These are phyloP conservation scores for Lamellibrachia satsuma DNA, from an alignment of 2,888 invertebrate genomes.

Conservation along the genomic window DNA sequence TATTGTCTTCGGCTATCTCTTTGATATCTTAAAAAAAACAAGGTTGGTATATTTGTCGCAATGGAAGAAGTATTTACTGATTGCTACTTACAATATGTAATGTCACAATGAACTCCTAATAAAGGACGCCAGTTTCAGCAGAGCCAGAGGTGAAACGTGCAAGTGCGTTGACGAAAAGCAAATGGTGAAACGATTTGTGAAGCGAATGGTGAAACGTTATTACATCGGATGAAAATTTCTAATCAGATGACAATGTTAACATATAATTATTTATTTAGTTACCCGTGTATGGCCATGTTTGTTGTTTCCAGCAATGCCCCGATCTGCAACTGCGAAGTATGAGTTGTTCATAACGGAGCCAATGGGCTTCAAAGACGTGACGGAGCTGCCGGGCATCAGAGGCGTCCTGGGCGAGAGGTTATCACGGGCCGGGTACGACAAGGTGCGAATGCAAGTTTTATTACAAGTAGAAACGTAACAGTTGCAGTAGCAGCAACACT, in stretches of 20 bases:
- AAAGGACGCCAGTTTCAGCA: background rate
- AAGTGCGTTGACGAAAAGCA: background rate
- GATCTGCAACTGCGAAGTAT: background rate
- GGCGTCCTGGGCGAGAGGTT: constrained; percentile 89
- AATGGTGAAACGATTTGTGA: background rate
- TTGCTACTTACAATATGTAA: too few relatives aligned
- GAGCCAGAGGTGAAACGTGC: background rate
- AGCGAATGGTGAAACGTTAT: background rate
- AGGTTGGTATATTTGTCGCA: background rate
- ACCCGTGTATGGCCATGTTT: background rate
- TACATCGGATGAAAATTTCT: background rate
- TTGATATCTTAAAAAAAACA: background rate
- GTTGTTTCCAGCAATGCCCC: background rate
- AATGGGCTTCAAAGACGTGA: constrained; percentile 92
- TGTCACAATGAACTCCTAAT: background rate
- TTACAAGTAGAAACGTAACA: background rate
- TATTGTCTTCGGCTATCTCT: background rate
- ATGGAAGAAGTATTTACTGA: background rate
- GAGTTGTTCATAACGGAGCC: constrained; percentile 85
- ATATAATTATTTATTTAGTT: background rate
- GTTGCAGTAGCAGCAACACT: too few relatives aligned
- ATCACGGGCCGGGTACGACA: constrained; percentile 89
- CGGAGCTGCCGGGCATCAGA: constrained; percentile 95
- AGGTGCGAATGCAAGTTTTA: constrained; percentile 72
- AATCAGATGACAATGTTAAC: background rate